A percentile compares a stretch with the other conserved stretches of the same genome.
phyloP scores from a whole-genome alignment of 2,888 invertebrate genomes.

The Gymnoscelis rufifasciata region DNA sequence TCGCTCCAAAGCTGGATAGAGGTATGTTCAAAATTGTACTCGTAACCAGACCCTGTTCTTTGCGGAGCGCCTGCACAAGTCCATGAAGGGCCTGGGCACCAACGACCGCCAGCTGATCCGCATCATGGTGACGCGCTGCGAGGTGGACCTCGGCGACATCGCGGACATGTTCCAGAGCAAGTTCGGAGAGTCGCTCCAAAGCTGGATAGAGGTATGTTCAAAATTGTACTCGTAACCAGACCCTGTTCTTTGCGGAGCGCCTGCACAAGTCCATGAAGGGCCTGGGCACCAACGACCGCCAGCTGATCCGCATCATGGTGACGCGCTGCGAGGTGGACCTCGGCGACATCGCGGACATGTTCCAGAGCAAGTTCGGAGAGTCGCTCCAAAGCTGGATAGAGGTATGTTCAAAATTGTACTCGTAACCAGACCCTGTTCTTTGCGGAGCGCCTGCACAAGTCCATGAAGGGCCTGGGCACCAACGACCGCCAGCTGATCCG shows the following conservation, averaged over 20 bases:
- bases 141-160: constrained; percentile 92
- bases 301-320: constrained; percentile 90
- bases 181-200: constrained; percentile 87
- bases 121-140: constrained; percentile 88
- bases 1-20: constrained; percentile 88
- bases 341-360: constrained; percentile 89
- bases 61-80: constrained; percentile 90
- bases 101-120: constrained; percentile 92
- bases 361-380: constrained; percentile 85
- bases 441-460: constrained; percentile 90
- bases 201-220: constrained; percentile 84
- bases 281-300: constrained; percentile 91
- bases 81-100: constrained; percentile 94
- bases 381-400: constrained; percentile 88
- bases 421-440: constrained; percentile 90
- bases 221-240: constrained; percentile 87
- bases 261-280: constrained; percentile 94
- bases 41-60: constrained; percentile 90
- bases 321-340: constrained; percentile 92
- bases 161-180: constrained; percentile 86
- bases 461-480: constrained; percentile 94
- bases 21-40: constrained; percentile 82
- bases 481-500: constrained; percentile 92
- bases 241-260: constrained; percentile 91
- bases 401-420: constrained; percentile 82